A percentile compares a stretch with the other conserved stretches of the same genome.
phyloP scores from a whole-genome alignment of 2,888 invertebrate genomes.

The Fragum fragum region DNA sequence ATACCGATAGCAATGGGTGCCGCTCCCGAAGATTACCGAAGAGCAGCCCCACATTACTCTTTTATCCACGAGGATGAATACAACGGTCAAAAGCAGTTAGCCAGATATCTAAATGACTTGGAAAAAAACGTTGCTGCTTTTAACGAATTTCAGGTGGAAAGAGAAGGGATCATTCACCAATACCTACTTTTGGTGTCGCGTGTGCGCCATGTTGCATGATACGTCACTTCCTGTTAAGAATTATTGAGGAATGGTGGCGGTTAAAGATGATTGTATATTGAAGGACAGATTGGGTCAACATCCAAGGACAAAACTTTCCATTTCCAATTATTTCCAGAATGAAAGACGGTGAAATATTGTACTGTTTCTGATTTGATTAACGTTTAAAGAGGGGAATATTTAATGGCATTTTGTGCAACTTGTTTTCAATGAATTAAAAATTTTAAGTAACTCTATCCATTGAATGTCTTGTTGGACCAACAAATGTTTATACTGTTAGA shows the following conservation, averaged over 20 bases:
- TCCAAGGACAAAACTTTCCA: conserved; percentile 38
- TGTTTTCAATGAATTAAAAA: no score
- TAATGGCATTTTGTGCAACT: no score
- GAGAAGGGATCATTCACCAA: conserved; percentile 98
- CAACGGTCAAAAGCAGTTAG: conserved; percentile 94
- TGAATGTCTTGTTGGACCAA: no score
- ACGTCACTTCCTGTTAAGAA: conserved; percentile 67
- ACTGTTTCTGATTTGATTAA: no score
- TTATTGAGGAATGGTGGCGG: conserved; percentile 94
- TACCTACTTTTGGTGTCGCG: conserved; percentile 97
- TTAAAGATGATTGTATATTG: conserved; percentile 79
- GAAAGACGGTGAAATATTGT: not conserved
- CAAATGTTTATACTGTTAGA: no score
- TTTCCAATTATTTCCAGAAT: conserved; percentile 28
- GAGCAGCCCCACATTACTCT: conserved; percentile 96
- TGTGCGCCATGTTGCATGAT: conserved; percentile 90
- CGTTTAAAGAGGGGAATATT: no score
- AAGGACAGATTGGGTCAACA: conserved; percentile 73
- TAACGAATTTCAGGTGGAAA: conserved; percentile 97
- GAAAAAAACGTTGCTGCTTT: conserved; percentile 96
- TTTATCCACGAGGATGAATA: conserved; percentile 99
- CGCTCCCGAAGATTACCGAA: conserved; percentile 95
- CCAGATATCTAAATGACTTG: conserved; percentile 94
- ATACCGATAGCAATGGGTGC: conserved; percentile 99
- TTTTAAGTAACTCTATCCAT: no score